phyloP scores from a whole-genome alignment of 2,797 vertebrate species.

The Podargus strigoides region DNA sequence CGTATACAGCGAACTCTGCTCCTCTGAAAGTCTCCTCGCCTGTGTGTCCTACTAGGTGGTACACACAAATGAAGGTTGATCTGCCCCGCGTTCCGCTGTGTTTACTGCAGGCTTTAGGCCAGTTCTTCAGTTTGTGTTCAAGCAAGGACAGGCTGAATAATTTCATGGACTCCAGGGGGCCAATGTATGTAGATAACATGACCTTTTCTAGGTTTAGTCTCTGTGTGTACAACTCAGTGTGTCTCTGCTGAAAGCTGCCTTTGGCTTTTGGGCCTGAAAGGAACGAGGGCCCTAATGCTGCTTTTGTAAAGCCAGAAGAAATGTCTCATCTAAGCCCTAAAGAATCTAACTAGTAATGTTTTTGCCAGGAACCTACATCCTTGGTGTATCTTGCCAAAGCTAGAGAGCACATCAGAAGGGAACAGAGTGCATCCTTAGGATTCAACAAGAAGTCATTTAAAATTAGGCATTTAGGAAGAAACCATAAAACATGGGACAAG shows the following conservation, averaged over 20 bases:
- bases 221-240: neutral
- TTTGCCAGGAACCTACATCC: neutral
- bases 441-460: neutral
- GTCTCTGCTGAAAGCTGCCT: neutral
- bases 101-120: neutral
- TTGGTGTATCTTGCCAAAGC: neutral
- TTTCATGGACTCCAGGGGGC: neutral
- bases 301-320: neutral
- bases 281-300: neutral
- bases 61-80: neutral
- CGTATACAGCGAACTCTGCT: neutral
- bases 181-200: neutral
- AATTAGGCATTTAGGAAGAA: neutral
- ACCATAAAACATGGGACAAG: neutral
- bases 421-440: neutral
- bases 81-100: neutral
- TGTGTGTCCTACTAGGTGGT: rapidly evolving
- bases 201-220: neutral
- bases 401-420: neutral
- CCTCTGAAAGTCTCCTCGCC: neutral
- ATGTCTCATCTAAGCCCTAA: neutral
- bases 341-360: neutral
- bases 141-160: neutral
- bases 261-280: neutral
- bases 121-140: neutral